phyloP scores from a whole-genome alignment of 2,113 vertebrate species.

The Tyrannus savana region DNA sequence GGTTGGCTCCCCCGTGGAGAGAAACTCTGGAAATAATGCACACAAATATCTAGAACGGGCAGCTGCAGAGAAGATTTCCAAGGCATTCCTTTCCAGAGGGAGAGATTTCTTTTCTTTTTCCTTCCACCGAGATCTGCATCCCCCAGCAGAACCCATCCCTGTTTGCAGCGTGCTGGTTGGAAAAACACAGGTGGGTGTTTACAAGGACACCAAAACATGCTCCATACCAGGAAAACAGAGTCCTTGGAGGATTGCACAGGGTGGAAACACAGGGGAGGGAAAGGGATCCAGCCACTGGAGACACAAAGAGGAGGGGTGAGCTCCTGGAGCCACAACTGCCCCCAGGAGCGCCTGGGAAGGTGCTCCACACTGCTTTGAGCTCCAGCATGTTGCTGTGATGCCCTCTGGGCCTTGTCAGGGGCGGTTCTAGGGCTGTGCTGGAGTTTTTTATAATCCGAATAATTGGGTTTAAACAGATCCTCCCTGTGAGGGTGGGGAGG shows the following conservation, averaged over 20 bases:
- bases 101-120: too few relatives aligned
- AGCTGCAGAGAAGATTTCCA: too few relatives aligned
- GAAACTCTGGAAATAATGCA: too few relatives aligned
- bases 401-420: background rate
- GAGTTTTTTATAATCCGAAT: background rate
- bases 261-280: background rate
- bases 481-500: background rate
- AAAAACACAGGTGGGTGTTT: background rate
- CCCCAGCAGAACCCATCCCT: background rate
- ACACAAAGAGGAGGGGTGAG: background rate
- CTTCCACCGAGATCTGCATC: background rate
- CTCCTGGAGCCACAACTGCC: background rate
- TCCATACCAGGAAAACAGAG: background rate
- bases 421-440: background rate
- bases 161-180: background rate
- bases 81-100: too few relatives aligned
- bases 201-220: background rate
- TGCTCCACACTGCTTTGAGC: accelerated
- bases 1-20: too few relatives aligned
- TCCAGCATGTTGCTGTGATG: background rate
- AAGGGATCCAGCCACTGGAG: accelerated
- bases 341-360: accelerated
- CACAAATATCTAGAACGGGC: too few relatives aligned
- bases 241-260: background rate
- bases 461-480: background rate